Conservation (phyloP, 2,113 vertebrate species). For the Aldabrachelys gigantea region DNA sequence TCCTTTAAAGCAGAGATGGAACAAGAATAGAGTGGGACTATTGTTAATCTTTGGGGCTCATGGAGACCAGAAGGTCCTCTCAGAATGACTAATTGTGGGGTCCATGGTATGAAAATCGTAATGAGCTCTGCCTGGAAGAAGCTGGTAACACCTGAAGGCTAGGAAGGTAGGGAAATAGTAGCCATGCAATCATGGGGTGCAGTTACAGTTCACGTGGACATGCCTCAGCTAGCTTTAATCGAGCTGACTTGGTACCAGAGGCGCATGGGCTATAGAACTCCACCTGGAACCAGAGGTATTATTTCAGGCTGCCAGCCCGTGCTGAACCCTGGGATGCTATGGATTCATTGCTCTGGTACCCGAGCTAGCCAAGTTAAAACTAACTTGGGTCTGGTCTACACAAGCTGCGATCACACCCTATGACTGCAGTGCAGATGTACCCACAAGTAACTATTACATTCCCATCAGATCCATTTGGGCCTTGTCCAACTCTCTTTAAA, state of each 20-base stretch:
- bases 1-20: too few relatives aligned
- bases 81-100: not conserved
- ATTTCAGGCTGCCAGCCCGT: too few relatives aligned
- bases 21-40: not conserved
- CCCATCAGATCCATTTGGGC: not conserved
- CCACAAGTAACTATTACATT: not conserved
- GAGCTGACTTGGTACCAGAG: not conserved
- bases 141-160: not conserved
- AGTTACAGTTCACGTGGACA: not conserved
- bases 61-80: not conserved
- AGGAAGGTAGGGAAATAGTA: rapidly evolving
- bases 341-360: not conserved
- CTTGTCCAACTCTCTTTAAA: not conserved
- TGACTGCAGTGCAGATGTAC: not conserved
- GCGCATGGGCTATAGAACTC: not conserved
- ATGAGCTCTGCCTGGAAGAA: not conserved
- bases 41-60: not conserved
- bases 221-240: not conserved
- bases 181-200: not conserved
- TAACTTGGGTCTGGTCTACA: not conserved
- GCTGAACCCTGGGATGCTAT: too few relatives aligned
- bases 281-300: not conserved
- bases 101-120: not conserved
- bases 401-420: not conserved
- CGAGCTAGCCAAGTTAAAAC: not conserved